Evolutionary conservation across 2,888 invertebrate species (phyloP), one percentile per base, ranked within the genome.

Genomic region (Acleris literana): DNA sequence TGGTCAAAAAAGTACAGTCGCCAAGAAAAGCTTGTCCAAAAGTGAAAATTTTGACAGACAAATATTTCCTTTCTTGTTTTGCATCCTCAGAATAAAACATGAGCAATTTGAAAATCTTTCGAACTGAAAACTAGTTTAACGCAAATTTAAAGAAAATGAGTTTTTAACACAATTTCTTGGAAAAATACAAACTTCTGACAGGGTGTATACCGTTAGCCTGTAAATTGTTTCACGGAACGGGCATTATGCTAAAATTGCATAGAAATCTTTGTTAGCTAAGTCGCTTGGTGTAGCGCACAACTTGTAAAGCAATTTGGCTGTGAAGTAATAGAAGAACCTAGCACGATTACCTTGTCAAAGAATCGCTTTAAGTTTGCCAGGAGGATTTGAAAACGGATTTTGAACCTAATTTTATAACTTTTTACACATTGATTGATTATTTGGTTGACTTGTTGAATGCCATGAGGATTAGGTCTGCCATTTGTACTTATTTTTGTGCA

Each of bases 161-260:
- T 56, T 65, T 60, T 29, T 51, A 60, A 49, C 55, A 43, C n/a
- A 13, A 22, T 46, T 55, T 22, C 43, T 22, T 44, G 51, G 9
- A 61, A 56, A 61, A 65, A 56, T 44, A 49, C 18, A 33, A 63
- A 59, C 49, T 55, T 61, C 51, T 56, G 60, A 65, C 65, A 60
- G 51, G 29, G 20, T 65, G 55, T 60, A 64, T 48, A 55, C 49
- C 51, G 65, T 61, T 61, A 44, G 55, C 60, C 20, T 46, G 57
- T 53, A 66, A 66, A 66, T 66, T 66, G 57, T 62, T 65, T 66
- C 53, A 48, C 56, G 61, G 52, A 66, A 61, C 61, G 53, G 52
- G 66, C 46, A 62, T 66, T 57, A 57, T 57, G 48, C 52, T 62
- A 57, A 62, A 62, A 66, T 57, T 66, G 61, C 57, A 62, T 48